Evolutionary conservation across 2,888 invertebrate genomes (phyloP).

Genomic region (Troides oblongomaculatus): DNA sequence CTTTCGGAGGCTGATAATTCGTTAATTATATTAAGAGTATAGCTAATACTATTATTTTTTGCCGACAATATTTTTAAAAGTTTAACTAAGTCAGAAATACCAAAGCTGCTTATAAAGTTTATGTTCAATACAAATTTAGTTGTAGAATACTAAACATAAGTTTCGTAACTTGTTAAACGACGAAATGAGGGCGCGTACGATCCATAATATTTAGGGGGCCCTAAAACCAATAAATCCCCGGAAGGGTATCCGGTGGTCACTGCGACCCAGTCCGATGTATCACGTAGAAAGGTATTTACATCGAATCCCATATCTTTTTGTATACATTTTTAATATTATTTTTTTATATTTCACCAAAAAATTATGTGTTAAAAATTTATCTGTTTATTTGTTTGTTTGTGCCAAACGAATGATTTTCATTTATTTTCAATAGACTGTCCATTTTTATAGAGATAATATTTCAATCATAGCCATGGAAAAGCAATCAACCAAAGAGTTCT

Average conservation of each 20-base stretch:
- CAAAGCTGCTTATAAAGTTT: background rate
- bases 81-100: no score
- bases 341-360: background rate
- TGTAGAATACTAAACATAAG: background rate
- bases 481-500: no score
- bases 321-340: background rate
- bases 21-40: no score
- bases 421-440: no score
- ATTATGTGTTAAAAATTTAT: background rate
- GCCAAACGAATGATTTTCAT: no score
- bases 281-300: conserved; percentile 4
- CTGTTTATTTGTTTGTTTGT: no score
- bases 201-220: conserved; percentile 15
- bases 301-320: background rate
- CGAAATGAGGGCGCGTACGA: background rate
- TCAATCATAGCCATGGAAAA: no score
- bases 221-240: conserved; percentile 18
- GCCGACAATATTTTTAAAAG: no score
- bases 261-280: background rate
- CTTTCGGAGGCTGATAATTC: no score
- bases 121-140: background rate
- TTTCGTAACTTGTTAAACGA: background rate
- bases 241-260: conserved; percentile 20
- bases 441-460: no score
- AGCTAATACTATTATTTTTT: no score